Evolutionary conservation across 1,140 invertebrate species (phyloP).

Genomic region (Adelges cooleyi): DNA sequence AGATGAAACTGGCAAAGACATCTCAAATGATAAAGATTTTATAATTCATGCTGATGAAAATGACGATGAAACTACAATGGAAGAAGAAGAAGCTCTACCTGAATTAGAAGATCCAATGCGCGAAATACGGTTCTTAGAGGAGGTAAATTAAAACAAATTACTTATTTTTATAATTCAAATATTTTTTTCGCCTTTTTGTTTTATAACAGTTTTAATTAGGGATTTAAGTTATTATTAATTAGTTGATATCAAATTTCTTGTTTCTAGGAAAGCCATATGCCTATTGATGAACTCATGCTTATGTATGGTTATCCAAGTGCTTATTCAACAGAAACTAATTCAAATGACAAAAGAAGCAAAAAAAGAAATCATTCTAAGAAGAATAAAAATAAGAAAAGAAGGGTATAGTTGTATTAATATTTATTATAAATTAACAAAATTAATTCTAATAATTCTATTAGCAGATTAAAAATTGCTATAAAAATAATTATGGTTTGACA

Average conservation of each 20-base stretch:
- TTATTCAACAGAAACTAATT: background rate
- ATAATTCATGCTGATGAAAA: background rate
- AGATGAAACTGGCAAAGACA: too few species aligned
- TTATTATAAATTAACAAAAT: too few species aligned
- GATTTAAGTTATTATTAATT: background rate
- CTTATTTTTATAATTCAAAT: too few species aligned
- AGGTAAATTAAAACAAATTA: background rate
- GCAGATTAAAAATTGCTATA: too few species aligned
- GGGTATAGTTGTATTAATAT: background rate
- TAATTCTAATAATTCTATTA: too few species aligned
- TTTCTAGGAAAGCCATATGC: conserved; percentile 13
- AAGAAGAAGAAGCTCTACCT: conserved; percentile 24
- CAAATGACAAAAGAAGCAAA: background rate
- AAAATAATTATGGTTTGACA: too few species aligned
- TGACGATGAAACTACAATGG: conserved; percentile 24
- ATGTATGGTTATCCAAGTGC: conserved; percentile 22
- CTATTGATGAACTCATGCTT: conserved; percentile 14
- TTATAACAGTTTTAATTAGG: too few species aligned
- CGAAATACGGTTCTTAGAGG: conserved; percentile 12
- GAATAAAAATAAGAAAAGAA: conserved; percentile 8
- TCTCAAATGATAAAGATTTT: conserved; percentile 22
- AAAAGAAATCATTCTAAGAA: background rate
- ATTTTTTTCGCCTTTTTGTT: too few species aligned
- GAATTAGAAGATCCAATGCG: conserved; percentile 18
- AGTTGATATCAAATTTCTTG: background rate